Evolutionary conservation across 2,797 vertebrate species (phyloP), one percentile per base, ranked within the genome.

Genomic region (Miichthys miiuy): DNA sequence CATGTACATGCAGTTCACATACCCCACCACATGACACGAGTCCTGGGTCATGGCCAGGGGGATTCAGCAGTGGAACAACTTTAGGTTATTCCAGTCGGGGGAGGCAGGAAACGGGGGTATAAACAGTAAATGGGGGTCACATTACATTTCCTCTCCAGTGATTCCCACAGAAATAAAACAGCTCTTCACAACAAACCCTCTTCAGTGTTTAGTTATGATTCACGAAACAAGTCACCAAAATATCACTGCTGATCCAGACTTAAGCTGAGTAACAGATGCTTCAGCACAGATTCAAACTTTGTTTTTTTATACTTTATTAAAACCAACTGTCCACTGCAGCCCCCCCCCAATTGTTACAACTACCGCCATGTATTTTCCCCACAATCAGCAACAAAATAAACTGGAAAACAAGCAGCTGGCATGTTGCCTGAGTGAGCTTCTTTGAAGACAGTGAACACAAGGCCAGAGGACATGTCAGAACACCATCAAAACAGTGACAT

Each of bases 71-170:
- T 86, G 91, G 93, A 92, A 89, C 80, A 83, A 83, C 84, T 91
- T 90, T 67, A 79, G 90, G 81, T 87, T 85, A 86, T 86, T 88
- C 83, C 90, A 89, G 85, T 89, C 70, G 74, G 83, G 85, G 72
- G 70, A 90, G 83, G 92, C 95, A 95, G 94, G 95, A 95, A 95
- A 92, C 34, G 25, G 86, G 87, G 91, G 82, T 85, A 91, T 95
- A 95, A 95, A 96, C 94, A 95, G 80, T 80, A 87, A 94, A 91
- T 67, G 48, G 73, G 84, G 89, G 91, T 93, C 90, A 84, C 85
- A 72, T 93, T 94, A 87, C 88, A 91, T 86, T 90, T 93, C 89
- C 92, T 90, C 79, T 84, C 44, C 54, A 82, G 63, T 73, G 82
- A 82, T 93, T 89, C 90, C 82, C 88, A 91, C 89, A 89, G 87